Conservation (phyloP, 92 coral and sea anemone species). For the Phenganax marumi region DNA sequence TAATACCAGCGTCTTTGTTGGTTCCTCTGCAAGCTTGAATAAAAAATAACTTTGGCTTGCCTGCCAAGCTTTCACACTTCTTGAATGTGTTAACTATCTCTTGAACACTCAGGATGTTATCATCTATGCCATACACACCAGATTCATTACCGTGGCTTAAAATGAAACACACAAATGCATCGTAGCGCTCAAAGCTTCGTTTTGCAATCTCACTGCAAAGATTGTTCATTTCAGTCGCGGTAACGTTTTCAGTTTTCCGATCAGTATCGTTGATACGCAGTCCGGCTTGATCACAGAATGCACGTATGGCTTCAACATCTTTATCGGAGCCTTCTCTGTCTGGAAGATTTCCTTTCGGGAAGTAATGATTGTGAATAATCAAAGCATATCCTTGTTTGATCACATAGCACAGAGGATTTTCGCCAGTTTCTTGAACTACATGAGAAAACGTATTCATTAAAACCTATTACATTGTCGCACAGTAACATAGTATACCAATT, state of each 20-base stretch:
- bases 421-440: conserved; percentile 55
- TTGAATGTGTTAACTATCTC: conserved; percentile 69
- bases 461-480: background rate
- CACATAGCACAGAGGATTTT: conserved; percentile 23
- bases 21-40: conserved; percentile 90
- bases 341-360: conserved; percentile 47
- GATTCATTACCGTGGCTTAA: conserved; percentile 80
- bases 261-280: conserved; percentile 41
- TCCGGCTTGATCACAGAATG: conserved; percentile 67
- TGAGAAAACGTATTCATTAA: background rate
- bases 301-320: conserved; percentile 58
- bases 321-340: conserved; percentile 69
- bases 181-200: conserved; percentile 70
- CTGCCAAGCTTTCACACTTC: conserved; percentile 64
- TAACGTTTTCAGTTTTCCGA: conserved; percentile 20
- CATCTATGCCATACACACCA: conserved; percentile 74
- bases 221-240: conserved; percentile 53
- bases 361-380: conserved; percentile 66
- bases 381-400: conserved; percentile 73
- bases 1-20: conserved; percentile 55
- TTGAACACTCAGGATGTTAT: conserved; percentile 59
- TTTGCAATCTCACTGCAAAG: conserved; percentile 61
- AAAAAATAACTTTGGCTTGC: conserved; percentile 80
- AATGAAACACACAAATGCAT: conserved; percentile 80
- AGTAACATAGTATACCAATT: background rate